Base-by-base conservation (phyloP, 2,113 vertebrate species). In the Addax nasomaculatus region DNA sequence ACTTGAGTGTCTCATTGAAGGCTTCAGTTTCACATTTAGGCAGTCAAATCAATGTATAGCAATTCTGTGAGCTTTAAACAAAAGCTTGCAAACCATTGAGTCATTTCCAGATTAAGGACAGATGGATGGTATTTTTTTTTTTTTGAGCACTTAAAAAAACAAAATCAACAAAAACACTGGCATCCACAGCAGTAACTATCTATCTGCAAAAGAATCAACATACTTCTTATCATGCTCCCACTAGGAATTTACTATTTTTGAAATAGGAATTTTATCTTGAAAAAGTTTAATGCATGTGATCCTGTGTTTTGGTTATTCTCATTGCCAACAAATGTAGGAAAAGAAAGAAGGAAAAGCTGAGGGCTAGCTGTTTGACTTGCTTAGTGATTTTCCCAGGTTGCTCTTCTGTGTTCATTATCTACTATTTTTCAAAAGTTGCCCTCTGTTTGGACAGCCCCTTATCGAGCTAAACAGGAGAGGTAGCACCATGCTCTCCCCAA, bases 21-120 rank as follows among this genome's bases (percentile, higher is more conserved):
- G 79, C 93, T 89, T 21, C 53, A 88, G 70, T 95, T 92, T 97
- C 70, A 96, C 91, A 97, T 95, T 95, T 95, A 97, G 83, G 84
- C 53, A 95, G 93, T 92, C 80, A 98, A 96, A 80, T 97, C 80
- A 95, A 97, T 94, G 90, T 92, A 95, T 49, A 89, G 84, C 91
- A 96, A 80, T 94, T 64, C 83, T 60, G 30, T 95, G 83, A 91
- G 91, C 30, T 95, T 94, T 98, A 97, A 97, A 98, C 84, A 98
- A 97, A 97, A 96, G 85, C 86, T 98, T 97, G 58, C 96, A 97
- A 97, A 97, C 55, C 64, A 97, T 55, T 76, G 62, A 97, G 85
- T 94, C 94, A 97, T 95, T 95, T 98, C 73, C 89, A 95, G 81
- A 98, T 97, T 96, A 97, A 97, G 93, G 94, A 97, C 96, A 97